These are phyloP conservation scores for Sinhomidia bicolor DNA, from an alignment of 2,888 invertebrate species.

Conservation along the genomic window DNA sequence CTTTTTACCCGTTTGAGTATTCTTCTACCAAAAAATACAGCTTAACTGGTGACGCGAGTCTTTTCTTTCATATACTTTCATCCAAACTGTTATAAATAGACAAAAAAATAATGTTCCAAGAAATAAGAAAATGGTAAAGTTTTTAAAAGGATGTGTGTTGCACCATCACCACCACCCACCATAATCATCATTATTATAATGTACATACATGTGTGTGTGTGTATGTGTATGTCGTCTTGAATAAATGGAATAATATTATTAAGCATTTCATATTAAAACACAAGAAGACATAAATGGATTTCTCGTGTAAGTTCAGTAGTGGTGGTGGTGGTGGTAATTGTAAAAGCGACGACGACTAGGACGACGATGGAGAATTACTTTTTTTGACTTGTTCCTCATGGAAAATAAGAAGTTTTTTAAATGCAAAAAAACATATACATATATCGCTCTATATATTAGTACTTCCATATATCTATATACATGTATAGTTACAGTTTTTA, in stretches of 20 bases:
- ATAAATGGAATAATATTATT: constrained; percentile 35
- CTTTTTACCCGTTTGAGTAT: background rate
- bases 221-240: background rate
- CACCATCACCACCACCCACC: background rate
- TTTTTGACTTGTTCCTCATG: background rate
- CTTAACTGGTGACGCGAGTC: background rate
- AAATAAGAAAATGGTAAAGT: constrained; percentile 21
- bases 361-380: background rate
- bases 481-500: background rate
- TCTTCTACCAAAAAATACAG: too few species aligned
- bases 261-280: constrained; percentile 19
- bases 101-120: too few species aligned
- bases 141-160: constrained; percentile 51
- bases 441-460: too few species aligned
- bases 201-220: background rate
- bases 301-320: constrained; percentile 62
- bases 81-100: background rate
- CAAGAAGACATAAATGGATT: constrained; percentile 62
- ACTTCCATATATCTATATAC: too few species aligned
- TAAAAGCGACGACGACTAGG: background rate
- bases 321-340: background rate
- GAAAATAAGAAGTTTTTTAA: constrained; percentile 26
- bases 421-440: too few species aligned
- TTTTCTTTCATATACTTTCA: background rate
- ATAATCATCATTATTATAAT: background rate